Percentiles rank a stretch among this genome's conserved stretches.
Conservation (phyloP, 64 coral and sea anemone species). For the Pachyseris speciosa region DNA sequence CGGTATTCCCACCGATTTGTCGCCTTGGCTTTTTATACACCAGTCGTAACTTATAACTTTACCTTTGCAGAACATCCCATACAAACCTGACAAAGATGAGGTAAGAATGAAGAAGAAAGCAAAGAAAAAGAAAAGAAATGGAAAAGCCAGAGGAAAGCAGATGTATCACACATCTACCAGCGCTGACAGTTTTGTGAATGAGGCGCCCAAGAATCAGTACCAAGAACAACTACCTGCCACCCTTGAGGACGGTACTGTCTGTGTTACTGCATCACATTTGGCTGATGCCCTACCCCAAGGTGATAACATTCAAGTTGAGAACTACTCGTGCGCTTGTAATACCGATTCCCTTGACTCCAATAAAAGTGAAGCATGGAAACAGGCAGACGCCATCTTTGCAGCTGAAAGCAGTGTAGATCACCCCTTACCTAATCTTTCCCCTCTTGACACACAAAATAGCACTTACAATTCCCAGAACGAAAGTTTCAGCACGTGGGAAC, state of each 20-base stretch:
- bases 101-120: not conserved
- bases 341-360: not conserved
- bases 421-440: not conserved
- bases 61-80: not conserved
- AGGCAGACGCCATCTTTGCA: not conserved
- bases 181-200: not conserved
- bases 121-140: slow-evolving; percentile 13
- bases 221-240: not conserved
- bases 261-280: not conserved
- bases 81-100: not conserved
- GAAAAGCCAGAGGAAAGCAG: not conserved
- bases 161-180: not conserved
- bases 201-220: not conserved
- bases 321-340: not conserved
- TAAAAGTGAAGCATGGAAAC: not conserved
- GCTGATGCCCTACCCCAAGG: not conserved
- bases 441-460: not conserved
- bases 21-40: too few relatives aligned
- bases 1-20: too few relatives aligned
- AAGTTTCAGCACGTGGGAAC: not conserved
- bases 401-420: not conserved
- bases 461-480: not conserved
- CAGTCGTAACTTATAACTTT: not conserved
- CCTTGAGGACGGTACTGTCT: not conserved
- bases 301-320: not conserved